Evolutionary conservation across 2,797 vertebrate genomes (phyloP), one percentile per base, ranked within the genome.

Genomic region (Alosa sapidissima): DNA sequence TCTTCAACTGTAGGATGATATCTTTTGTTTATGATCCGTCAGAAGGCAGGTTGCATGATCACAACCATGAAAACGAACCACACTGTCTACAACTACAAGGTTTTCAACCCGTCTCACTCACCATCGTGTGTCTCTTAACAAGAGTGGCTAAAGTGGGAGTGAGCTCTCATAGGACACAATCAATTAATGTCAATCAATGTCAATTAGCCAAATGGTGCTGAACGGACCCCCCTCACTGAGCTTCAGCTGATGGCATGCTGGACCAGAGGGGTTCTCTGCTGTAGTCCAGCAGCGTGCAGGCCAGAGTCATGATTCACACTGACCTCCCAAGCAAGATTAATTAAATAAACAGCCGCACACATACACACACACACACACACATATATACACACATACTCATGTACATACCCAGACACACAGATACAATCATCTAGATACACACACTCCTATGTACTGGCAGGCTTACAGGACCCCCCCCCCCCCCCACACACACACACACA

Each of bases 81-180:
- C 21, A 19, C 54, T 55, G 41, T 51, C 7, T 51, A 9, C 58
- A 51, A 51, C 49, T 51, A n/a, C n/a, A 51, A 10, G 6, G 11
- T 9, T 11, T 51, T 1, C 49, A 9, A 10, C 49, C 49, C 49
- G 4, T 41, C 41, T 1, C 41, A 2, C 41, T 41, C 41, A 41
- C 4, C 41, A 41, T 41, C 41, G 1, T 41, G 4, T 41, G 0
- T 41, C 41, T 41, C 41, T 41, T 55, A 55, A 10, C n/a, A 62
- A 24, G 21, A 62, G n/a, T 62, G n/a, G 21, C n/a, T 24, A 24
- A 62, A 62, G 41, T 47, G 41, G 72, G 41, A 45, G 13, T 19
- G 72, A n/a, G 6, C 33, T 94, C 94, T 95, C 93, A 94, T 94
- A 95, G 96, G 95, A 95, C 96, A 95, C 94, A 96, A 96, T 96